Base-by-base conservation (phyloP, 2,888 invertebrate genomes). In the Cosmia pyralina region DNA sequence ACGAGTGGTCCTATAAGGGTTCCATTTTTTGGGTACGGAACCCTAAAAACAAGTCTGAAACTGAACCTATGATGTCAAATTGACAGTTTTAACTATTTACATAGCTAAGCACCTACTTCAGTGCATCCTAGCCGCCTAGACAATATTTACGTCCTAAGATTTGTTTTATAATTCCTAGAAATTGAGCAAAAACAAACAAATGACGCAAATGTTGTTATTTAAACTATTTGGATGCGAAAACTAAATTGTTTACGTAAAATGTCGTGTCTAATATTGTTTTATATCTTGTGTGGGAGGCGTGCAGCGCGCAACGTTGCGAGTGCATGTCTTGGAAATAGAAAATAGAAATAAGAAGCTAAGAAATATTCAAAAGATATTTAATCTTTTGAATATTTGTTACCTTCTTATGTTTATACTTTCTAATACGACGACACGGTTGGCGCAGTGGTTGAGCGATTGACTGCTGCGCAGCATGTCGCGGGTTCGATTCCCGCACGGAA, bases 231-330 rank as follows among this genome's bases (percentile, higher is more conserved):
- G 52, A 69, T 19, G 38, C 48, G 15, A 55, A 63, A 68, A 65
- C 50, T 48, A 41, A 58, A 65, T 59, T 79, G 67, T 82, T 74
- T 75, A 66, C 58, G 62, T 74, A 38, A 70, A 73, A 50, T 74
- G 79, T 78, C 78, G 74, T 74, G 73, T 80, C 62, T 58, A 82
- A 69, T 73, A 68, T 63, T 73, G 73, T 73, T 62, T 38, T n/a
- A 66, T 52, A 72, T 38, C 6, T 55, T 13, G 59, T 28, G 67
- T 68, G 64, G 72, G 77, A 46, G 19, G 38, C 10, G 5, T 60
- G 62, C 34, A 48, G 2, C 52, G 5, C 55, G 62, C 34, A 48
- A 1, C 52, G 38, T 8, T 8, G 4, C 1, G 22, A 67, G 60
- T 62, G 67, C 75, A 57, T 17, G 64, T 79, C 64, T 63, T 53